Percentiles rank a stretch among this genome's conserved stretches.
phyloP scores from a whole-genome alignment of 2,797 vertebrate species.

The Manis pentadactyla region DNA sequence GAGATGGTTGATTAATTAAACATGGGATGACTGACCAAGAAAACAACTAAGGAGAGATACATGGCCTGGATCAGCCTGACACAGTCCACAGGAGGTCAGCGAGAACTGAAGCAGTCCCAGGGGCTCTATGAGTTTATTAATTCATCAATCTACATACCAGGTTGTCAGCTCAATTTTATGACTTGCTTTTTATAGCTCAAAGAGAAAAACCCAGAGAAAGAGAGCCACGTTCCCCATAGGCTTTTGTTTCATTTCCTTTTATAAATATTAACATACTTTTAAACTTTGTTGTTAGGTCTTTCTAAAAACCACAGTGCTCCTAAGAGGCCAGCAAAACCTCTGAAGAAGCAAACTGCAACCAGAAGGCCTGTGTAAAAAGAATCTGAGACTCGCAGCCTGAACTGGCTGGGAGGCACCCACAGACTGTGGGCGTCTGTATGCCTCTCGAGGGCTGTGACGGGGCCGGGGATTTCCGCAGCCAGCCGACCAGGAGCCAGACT shows the following conservation, averaged over 20 bases:
- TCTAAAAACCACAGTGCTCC: neutral
- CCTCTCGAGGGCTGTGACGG: neutral
- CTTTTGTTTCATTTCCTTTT: conserved; percentile 45
- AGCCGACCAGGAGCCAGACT: neutral
- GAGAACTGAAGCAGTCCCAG: neutral
- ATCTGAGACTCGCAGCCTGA: neutral
- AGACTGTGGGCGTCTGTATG: neutral
- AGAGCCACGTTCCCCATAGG: neutral
- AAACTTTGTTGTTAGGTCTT: neutral
- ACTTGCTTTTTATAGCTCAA: neutral
- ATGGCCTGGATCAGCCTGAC: neutral
- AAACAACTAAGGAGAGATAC: neutral
- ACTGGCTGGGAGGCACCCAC: fast-evolving
- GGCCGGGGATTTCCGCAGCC: no score
- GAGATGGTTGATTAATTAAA: neutral
- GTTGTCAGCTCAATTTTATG: neutral
- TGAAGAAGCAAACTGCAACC: neutral
- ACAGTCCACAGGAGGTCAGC: neutral
- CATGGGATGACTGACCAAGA: neutral
- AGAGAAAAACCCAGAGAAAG: neutral
- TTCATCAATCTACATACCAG: neutral
- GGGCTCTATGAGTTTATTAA: neutral
- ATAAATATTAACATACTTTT: neutral
- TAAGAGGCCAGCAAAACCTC: neutral
- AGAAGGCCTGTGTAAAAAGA: neutral